Base-by-base conservation (phyloP, 1,140 invertebrate genomes). In the Drosophila saltans region DNA sequence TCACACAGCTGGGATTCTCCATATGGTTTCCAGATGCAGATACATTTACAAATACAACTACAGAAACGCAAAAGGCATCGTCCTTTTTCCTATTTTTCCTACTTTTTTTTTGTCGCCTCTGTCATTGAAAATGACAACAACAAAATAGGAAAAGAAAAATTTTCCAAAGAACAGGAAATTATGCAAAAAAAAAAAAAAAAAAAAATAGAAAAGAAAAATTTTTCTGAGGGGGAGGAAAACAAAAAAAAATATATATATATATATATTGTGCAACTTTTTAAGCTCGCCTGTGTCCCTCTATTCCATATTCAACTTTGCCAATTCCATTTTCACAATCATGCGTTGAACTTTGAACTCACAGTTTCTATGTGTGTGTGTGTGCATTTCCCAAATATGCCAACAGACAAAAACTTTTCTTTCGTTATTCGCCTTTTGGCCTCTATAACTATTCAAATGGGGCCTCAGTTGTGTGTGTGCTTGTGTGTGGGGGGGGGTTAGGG, bases 271-370 rank as follows among this genome's bases (percentile, higher is more conserved):
- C 62, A 79, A 79, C 77, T 72, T 69, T 69, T 41, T 68, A 24
- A 6, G 16, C 21, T 30, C 33, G 21, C 21, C 21, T 8, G 21
- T 11, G 45, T 62, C 43, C 33, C 62, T 11, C 57, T 40, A 28
- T 41, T 36, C 55, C 66, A 66, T 78, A 43, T 40, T 66, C 76
- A 86, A 86, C 83, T 86, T 86, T 86, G 80, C 61, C 83, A 88
- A 86, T 86, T 88, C 80, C 83, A 83, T 86, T 86, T 86, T 83
- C 83, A 88, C 83, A 86, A 86, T 86, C 83, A 86, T 86, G 83
- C 83, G 83, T 86, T 86, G 80, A 88, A 80, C 83, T 86, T 78
- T 86, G 80, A 86, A 86, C 83, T 86, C 78, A 72, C 60, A 63
- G 82, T 41, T 82, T 69, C 45, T 7, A 10, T 41, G 56, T 65